Conservation (phyloP, 1,140 invertebrate genomes). For the Drosophila busckii region DNA sequence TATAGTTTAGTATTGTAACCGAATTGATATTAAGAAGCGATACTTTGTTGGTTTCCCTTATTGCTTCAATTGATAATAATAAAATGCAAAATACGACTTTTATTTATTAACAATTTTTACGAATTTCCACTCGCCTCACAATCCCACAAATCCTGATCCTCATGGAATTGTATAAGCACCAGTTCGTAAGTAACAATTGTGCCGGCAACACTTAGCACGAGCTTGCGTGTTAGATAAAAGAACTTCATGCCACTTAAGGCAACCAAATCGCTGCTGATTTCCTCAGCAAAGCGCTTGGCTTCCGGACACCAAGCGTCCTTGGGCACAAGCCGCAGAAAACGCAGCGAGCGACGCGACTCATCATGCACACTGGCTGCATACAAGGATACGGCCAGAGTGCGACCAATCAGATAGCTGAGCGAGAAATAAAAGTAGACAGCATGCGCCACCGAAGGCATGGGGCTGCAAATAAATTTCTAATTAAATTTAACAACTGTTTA, state of each 20-base stretch:
- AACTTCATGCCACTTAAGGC: constrained; percentile 83
- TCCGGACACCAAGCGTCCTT: constrained; percentile 81
- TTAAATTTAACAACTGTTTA: not conserved
- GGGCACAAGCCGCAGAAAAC: constrained; percentile 82
- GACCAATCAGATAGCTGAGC: constrained; percentile 82
- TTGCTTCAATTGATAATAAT: constrained; percentile 66
- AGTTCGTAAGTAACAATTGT: constrained; percentile 85
- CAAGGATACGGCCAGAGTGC: constrained; percentile 82
- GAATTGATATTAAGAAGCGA: constrained; percentile 72
- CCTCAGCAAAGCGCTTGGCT: constrained; percentile 82
- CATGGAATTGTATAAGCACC: constrained; percentile 80
- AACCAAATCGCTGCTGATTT: constrained; percentile 82
- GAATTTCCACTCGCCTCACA: constrained; percentile 57
- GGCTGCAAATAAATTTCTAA: constrained; percentile 27
- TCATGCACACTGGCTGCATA: constrained; percentile 83
- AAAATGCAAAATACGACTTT: constrained; percentile 46
- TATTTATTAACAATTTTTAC: not conserved
- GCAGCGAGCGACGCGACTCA: constrained; percentile 81
- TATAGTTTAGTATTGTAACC: constrained; percentile 63
- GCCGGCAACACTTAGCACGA: constrained; percentile 82
- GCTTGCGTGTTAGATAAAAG: constrained; percentile 83
- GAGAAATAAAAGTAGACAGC: constrained; percentile 83
- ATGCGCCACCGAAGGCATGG: constrained; percentile 70
- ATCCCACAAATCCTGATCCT: constrained; percentile 62
- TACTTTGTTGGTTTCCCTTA: constrained; percentile 74